Conservation (phyloP, 2,888 invertebrate species). For the Mythimna lalbum region DNA sequence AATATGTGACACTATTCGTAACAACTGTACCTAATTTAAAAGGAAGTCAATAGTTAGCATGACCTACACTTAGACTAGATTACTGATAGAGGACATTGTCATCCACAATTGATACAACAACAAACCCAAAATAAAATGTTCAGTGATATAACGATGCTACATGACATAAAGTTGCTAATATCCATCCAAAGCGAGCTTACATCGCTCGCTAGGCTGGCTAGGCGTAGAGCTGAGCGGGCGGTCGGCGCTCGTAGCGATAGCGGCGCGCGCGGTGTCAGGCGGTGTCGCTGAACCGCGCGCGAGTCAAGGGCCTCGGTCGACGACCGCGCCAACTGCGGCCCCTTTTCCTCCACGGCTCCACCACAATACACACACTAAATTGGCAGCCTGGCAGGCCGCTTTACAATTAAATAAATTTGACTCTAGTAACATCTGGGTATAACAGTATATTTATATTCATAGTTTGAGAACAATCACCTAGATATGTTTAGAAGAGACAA, state of each 20-base stretch:
- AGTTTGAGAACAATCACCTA: constrained; percentile 21
- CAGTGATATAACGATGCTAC: not conserved
- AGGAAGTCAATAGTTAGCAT: not conserved
- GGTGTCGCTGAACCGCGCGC: constrained; percentile 87
- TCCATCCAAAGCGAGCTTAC: constrained; percentile 7
- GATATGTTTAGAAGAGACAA: constrained; percentile 9
- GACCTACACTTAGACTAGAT: not conserved
- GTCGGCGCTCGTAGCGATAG: constrained; percentile 60
- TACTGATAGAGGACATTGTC: not conserved
- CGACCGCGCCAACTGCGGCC: constrained; percentile 84
- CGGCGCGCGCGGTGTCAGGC: constrained; percentile 73
- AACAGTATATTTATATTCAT: constrained; percentile 60
- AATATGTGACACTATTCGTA: not conserved
- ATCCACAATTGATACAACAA: not conserved
- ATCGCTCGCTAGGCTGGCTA: constrained; percentile 14
- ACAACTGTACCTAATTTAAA: not conserved
- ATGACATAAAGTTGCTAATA: not conserved
- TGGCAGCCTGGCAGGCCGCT: constrained; percentile 75
- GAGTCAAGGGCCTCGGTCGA: constrained; percentile 90
- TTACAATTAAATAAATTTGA: constrained; percentile 71
- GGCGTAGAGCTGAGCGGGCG: constrained; percentile 18
- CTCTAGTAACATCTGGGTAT: constrained; percentile 62
- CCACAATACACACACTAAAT: constrained; percentile 80
- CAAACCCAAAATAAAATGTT: not conserved
- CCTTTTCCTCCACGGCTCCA: constrained; percentile 81